Base-by-base conservation (phyloP, 2,888 invertebrate species). In the Thymelicus acteon region DNA sequence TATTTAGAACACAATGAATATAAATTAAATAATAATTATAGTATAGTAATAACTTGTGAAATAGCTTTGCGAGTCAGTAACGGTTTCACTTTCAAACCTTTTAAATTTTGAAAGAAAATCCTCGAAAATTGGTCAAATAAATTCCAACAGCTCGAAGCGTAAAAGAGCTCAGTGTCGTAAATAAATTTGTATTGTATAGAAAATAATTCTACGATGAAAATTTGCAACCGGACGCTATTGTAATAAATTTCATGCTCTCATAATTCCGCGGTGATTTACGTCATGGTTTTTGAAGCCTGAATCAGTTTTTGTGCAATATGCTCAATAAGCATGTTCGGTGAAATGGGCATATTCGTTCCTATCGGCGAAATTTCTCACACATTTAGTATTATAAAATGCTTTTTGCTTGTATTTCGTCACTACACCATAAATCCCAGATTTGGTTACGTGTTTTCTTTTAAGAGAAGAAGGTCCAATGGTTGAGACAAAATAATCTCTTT, bases 231-330 rank as follows among this genome's bases (percentile, higher is more conserved):
- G 86, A 89, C 82, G 86, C 84, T 80, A 82, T 81, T 76, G 89
- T 84, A 85, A 91, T 92, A 91, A 92, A 91, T 92, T 91, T 89
- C 83, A 85, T 85, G 88, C 87, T 86, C 85, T 87, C 91, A 86
- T 91, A 90, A 92, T 89, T 90, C 80, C 78, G 82, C 78, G 82
- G 83, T 91, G 89, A 92, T 91, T 91, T 91, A 92, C 84, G 80
- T 76, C 83, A 79, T 84, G 83, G 83, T 85, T 85, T 83, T 79
- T 82, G 66, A 61, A 44, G 57, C 47, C 48, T 47, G 52, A 71
- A 65, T 80, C 79, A 82, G 79, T 85, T 77, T 78, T 85, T 85
- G 81, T 81, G 80, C 82, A 86, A 85, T 85, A 83, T 84, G 85
- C 86, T 85, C 86, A 87, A 87, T 88, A 84, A 82, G 64, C 64